Base-by-base conservation (phyloP, 2,888 invertebrate genomes). In the Cryptus armator region DNA sequence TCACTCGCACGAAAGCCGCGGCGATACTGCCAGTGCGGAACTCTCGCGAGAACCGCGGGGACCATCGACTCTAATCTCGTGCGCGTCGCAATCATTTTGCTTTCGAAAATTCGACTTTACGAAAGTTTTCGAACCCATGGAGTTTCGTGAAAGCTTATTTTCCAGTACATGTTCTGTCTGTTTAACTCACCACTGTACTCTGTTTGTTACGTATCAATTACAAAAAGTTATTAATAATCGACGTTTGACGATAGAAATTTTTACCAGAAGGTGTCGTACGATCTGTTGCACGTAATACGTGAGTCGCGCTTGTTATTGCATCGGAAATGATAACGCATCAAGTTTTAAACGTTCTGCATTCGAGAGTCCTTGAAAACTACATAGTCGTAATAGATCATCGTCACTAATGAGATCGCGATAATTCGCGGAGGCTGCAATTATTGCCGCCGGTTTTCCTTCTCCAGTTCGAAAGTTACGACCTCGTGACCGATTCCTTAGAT, bases 1-100 rank as follows among this genome's bases (percentile, higher is more conserved):
- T n/a, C 62, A 10, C 76, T 76, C 71, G 59, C n/a, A 48, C 76
- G 82, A 82, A 51, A 76, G 46, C 51, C 85, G 79, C 85, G 79
- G 46, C 51, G 62, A 44, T 71, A 85, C 85, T 85, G 85, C 64
- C 44, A 29, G 51, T 51, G 64, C 66, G 76, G 37, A 43, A 64
- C 66, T 76, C 66, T 66, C 16, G 51, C 37, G 46, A 74, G 10
- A 3, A 32, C 46, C 24, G 62, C 24, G 29, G 24, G 59, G 64
- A 51, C 14, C 10, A 51, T 37, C 16, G 48, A 76, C 16, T 53
- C 19, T 37, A n/a, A 53, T 76, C 75, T 48, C 46, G 9, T 66
- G 76, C 66, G 76, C 76, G 66, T 37, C 19, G 51, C 19, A 19
- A 66, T 53, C 48, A 66, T 62, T 62, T 62, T 12, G n/a, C 48